Evolutionary conservation across 2,113 vertebrate species (phyloP), one percentile per base, ranked within the genome.

Genomic region (Collichthys lucidus): DNA sequence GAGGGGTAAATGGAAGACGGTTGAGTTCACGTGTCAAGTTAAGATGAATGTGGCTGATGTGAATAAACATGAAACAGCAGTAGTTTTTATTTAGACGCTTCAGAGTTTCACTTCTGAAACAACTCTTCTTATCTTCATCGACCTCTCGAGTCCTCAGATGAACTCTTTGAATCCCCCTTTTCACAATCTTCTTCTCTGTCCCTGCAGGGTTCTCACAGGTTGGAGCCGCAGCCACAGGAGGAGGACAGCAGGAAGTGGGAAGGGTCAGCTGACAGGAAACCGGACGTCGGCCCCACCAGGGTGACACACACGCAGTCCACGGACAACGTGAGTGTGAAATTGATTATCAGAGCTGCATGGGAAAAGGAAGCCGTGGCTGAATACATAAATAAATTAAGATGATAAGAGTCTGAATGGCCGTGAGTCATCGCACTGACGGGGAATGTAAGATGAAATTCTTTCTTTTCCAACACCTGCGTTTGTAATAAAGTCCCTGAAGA

Each of bases 191-290:
- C 47, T 24, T 16, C 12, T 49, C 53, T 20, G 49, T n/a, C 15
- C 16, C 67, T 19, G 53, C 88, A 95, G 95, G 91, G 88, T 70
- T 92, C 91, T 74, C 94, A 92, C 52, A 90, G 88, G 42, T 82
- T 92, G 80, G 93, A 95, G 85, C 83, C 86, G 0, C 88, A 87
- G 35, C 35, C 35, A 80, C 90, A 68, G 87, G 96, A 96, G 61
- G 94, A 93, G 72, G 90, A 95, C 77, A 90, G 82, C 89, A 93
- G 92, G 94, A 96, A 93, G 94, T 95, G 90, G 93, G 94, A 96
- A 78, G 95, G 94, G 29, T 95, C 96, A 79, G 94, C 94, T 73
- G 95, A 95, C 90, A 94, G 94, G 92, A 97, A 90, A 81, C 93
- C 40, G 85, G 92, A 91, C 10, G 67, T 84, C 8, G 70, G 91